Percentiles rank a stretch among this genome's conserved stretches.
Conservation (phyloP, 2,797 vertebrate genomes). For the Enteromius treurensis region DNA sequence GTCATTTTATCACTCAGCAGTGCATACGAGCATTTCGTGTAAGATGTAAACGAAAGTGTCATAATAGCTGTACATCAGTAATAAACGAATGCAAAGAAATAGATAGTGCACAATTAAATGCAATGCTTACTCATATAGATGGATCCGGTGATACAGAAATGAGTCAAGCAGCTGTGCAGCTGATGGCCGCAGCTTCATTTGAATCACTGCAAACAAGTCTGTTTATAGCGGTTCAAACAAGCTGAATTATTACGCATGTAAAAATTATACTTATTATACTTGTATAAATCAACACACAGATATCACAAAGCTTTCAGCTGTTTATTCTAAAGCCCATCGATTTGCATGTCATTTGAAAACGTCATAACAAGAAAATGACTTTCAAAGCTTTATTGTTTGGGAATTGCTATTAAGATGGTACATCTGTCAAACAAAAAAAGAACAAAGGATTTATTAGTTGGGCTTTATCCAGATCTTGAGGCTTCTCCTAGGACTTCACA, state of each 20-base stretch:
- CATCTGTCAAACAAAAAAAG: not conserved
- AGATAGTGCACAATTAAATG: not conserved
- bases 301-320: not conserved
- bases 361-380: not conserved
- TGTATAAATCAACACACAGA: not conserved
- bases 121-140: not conserved
- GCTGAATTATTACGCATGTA: not conserved
- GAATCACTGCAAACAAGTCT: not conserved
- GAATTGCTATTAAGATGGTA: not conserved
- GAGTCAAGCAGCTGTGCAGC: not conserved
- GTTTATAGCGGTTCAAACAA: not conserved
- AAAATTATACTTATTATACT: not conserved
- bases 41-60: not conserved
- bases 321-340: not conserved
- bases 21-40: not conserved
- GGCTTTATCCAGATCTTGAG: not conserved
- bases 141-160: not conserved
- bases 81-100: not conserved
- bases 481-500: constrained; percentile 29
- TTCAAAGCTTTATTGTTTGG: constrained; percentile 30
- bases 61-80: not conserved
- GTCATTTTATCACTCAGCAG: not conserved
- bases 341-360: not conserved
- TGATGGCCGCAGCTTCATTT: not conserved
- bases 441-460: not conserved